Percentiles rank a stretch among this genome's conserved stretches.
phyloP scores from a whole-genome alignment of 1,140 invertebrate genomes.

The Drosophila oshimai region DNA sequence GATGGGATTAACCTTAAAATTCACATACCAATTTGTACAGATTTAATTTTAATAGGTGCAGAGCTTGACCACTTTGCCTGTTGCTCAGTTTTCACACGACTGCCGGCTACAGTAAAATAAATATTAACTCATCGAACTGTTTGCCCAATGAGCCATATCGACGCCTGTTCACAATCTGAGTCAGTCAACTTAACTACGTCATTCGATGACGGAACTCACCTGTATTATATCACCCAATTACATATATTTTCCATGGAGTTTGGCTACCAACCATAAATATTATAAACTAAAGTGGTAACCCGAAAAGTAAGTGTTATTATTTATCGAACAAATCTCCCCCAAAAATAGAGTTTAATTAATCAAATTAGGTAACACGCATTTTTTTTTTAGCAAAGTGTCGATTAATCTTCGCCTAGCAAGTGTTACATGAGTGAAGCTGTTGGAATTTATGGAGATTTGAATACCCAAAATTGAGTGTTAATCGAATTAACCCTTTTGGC shows the following conservation, averaged over 20 bases:
- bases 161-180: slow-evolving; percentile 1
- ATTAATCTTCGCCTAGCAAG: slow-evolving; percentile 65
- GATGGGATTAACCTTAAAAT: neutral
- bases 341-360: slow-evolving; percentile 50
- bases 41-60: neutral
- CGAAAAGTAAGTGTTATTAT: slow-evolving; percentile 51
- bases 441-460: slow-evolving; percentile 55
- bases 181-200: slow-evolving; percentile 19
- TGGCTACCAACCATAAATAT: slow-evolving; percentile 1
- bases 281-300: neutral
- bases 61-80: neutral
- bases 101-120: neutral
- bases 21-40: neutral
- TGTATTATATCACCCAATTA: slow-evolving; percentile 40
- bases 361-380: slow-evolving; percentile 49
- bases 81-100: slow-evolving; percentile 10
- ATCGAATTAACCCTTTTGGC: neutral
- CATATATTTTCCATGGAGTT: slow-evolving; percentile 12
- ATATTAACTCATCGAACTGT: slow-evolving; percentile 36
- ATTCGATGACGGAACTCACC: slow-evolving; percentile 34
- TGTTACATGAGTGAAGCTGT: slow-evolving; percentile 60
- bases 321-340: slow-evolving; percentile 29
- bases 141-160: slow-evolving; percentile 37
- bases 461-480: slow-evolving; percentile 16
- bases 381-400: slow-evolving; percentile 20